Evolutionary conservation across 2,113 vertebrate species (phyloP).

Genomic region (Gallinago undulata): DNA sequence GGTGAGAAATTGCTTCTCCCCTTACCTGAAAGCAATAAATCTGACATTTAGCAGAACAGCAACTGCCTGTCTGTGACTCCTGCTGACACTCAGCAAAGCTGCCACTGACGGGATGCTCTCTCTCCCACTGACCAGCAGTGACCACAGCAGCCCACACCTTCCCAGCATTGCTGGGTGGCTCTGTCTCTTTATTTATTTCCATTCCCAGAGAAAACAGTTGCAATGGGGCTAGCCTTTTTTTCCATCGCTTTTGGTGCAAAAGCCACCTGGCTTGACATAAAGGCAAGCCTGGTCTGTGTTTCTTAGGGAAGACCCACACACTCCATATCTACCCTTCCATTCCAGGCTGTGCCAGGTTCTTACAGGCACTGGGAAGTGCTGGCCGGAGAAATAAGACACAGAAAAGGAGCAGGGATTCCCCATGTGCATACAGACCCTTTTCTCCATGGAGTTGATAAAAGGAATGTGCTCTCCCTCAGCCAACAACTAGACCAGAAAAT

Average conservation of each 20-base stretch:
- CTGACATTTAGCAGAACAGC: background rate
- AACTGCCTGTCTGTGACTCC: background rate
- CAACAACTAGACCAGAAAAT: background rate
- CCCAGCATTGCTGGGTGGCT: background rate
- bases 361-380: background rate
- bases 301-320: background rate
- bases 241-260: background rate
- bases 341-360: background rate
- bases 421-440: no score
- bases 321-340: background rate
- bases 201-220: background rate
- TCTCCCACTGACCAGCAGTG: background rate
- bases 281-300: background rate
- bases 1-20: background rate
- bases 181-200: background rate
- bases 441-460: background rate
- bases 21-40: slow-evolving; percentile 24
- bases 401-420: background rate
- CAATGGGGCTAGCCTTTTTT: background rate
- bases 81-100: background rate
- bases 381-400: background rate
- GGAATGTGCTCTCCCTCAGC: background rate
- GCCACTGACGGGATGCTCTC: background rate
- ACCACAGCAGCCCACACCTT: background rate
- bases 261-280: background rate